Evolutionary conservation across 1,140 invertebrate species (phyloP).

Genomic region (Formica exsecta): DNA sequence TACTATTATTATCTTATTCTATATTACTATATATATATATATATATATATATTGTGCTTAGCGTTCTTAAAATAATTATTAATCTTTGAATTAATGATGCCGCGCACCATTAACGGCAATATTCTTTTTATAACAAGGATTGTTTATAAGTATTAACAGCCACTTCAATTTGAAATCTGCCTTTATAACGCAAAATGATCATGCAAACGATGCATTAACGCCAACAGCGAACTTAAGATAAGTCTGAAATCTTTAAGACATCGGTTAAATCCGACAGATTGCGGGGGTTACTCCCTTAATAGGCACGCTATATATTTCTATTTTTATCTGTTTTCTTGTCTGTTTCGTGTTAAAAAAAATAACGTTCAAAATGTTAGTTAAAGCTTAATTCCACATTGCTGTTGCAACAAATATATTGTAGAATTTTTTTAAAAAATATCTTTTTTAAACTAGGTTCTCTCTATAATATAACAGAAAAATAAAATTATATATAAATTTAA

Average conservation of each 20-base stretch:
- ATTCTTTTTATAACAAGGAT: neutral
- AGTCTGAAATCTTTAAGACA: slow-evolving; percentile 39
- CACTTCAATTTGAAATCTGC: slow-evolving; percentile 21
- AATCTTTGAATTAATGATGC: slow-evolving; percentile 5
- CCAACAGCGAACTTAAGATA: slow-evolving; percentile 31
- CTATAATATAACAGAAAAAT: neutral
- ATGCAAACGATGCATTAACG: slow-evolving; percentile 43
- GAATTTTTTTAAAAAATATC: neutral
- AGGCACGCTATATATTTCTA: slow-evolving; percentile 36
- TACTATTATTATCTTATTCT: neutral
- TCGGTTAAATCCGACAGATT: slow-evolving; percentile 34
- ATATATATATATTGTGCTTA: neutral
- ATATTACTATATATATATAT: neutral
- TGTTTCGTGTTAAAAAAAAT: neutral
- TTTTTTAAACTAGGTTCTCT: neutral
- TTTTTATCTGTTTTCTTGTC: neutral
- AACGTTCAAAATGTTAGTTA: neutral
- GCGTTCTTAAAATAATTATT: slow-evolving; percentile 21
- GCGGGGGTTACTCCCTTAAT: slow-evolving; percentile 15
- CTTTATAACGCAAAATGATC: slow-evolving; percentile 7
- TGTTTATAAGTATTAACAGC: slow-evolving; percentile 25
- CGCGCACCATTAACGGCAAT: neutral
- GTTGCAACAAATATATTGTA: neutral
- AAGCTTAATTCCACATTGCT: slow-evolving; percentile 17
- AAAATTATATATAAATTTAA: slow-evolving; percentile 33